These are phyloP conservation scores for Origma solitaria DNA, from an alignment of 2,113 vertebrate genomes.

Conservation along the genomic window DNA sequence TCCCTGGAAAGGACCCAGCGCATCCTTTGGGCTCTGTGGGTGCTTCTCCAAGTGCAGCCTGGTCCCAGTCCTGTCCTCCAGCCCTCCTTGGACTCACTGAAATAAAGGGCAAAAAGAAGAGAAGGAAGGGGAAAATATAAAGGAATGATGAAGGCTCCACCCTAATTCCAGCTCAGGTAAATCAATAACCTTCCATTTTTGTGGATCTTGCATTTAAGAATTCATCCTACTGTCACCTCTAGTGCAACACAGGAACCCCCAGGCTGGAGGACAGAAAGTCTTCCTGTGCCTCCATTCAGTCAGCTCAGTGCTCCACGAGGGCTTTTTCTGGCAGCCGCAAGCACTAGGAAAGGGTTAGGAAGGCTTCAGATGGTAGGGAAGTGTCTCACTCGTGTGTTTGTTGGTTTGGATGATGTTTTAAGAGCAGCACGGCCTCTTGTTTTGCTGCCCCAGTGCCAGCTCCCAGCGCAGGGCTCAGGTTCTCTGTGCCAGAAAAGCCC, in stretches of 20 bases:
- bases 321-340: background rate
- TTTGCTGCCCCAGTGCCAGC: background rate
- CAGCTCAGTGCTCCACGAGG: background rate
- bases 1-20: background rate
- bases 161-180: background rate
- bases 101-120: background rate
- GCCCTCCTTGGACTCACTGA: background rate
- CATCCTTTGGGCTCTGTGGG: background rate
- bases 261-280: background rate
- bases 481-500: background rate
- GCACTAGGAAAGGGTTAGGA: background rate
- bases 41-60: background rate
- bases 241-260: background rate
- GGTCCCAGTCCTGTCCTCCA: background rate
- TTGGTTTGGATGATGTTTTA: constrained; percentile 7
- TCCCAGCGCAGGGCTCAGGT: background rate
- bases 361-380: background rate
- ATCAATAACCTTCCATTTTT: background rate
- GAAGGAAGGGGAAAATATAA: background rate
- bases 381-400: background rate
- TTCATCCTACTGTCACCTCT: background rate
- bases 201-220: background rate
- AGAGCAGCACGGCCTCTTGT: background rate
- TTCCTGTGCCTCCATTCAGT: background rate
- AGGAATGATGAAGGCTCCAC: background rate